Evolutionary conservation across 2,797 vertebrate species (phyloP), one percentile per base, ranked within the genome.

Genomic region (Benthosema pterotum): DNA sequence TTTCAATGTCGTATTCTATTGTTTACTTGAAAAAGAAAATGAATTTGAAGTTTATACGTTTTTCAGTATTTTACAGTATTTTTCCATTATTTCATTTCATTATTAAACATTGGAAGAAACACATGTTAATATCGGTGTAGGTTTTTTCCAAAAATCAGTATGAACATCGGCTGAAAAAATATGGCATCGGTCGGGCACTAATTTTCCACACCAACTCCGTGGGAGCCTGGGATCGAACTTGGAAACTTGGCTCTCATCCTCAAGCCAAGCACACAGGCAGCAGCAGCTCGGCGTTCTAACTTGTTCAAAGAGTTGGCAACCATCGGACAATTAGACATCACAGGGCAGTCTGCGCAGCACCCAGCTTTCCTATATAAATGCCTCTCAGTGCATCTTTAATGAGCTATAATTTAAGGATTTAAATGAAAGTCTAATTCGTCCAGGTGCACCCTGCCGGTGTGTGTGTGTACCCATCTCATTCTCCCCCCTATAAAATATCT

Each of bases 311-410:
- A 79, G 81, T 72, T 86, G 84, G 85, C 88, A 92, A 92, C 87
- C 91, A 90, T 88, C 88, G 89, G 87, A 90, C 89, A 91, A 93
- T 92, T 91, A 91, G 86, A 92, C 89, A 89, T 91, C 90, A 91
- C 84, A 91, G 86, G 80, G 78, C 83, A 83, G 87, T 75, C 80
- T 75, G 80, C 89, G 77, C 87, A 86, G 85, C 80, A 76, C 72
- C 83, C 82, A 70, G 85, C 86, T 83, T 81, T 88, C 84, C 87
- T 79, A 87, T 79, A 87, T 88, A 88, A 92, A 92, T 79, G 86
- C 69, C 79, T 83, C 82, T 65, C 77, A 84, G 86, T 89, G 87
- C 84, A 91, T 92, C 88, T 91, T 92, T 91, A 87, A 91, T 91
- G 84, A 85, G 85, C 82, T 87, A 88, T 91, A 90, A 91, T 92